phyloP scores from a whole-genome alignment of 2,888 invertebrate species.

The Parnassius apollo region DNA sequence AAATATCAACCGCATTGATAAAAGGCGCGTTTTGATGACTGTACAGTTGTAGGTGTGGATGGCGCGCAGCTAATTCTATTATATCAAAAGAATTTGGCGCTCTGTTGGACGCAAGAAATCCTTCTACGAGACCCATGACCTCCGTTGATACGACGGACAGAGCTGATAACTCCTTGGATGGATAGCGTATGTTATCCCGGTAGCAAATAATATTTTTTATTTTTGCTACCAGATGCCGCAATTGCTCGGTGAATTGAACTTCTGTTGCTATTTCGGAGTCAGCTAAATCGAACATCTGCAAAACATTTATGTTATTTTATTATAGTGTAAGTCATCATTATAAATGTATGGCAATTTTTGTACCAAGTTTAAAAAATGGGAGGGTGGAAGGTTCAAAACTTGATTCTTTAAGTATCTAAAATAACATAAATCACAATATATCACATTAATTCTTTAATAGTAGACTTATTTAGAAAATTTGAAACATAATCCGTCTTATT shows the following conservation, averaged over 20 bases:
- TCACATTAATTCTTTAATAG: too few species aligned
- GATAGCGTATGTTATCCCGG: constrained; percentile 65
- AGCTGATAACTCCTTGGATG: constrained; percentile 78
- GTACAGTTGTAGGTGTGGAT: constrained; percentile 72
- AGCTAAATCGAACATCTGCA: constrained; percentile 86
- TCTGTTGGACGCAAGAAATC: constrained; percentile 77
- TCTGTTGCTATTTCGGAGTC: constrained; percentile 84
- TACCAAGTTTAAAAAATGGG: too few species aligned
- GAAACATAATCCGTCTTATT: too few species aligned
- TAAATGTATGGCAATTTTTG: too few species aligned
- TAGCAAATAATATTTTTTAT: constrained; percentile 75
- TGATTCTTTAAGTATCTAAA: too few species aligned
- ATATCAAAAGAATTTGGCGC: constrained; percentile 74
- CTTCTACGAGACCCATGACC: constrained; percentile 82
- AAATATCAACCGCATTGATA: constrained; percentile 73
- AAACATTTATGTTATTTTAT: constrained; percentile 26
- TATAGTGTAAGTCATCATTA: too few species aligned
- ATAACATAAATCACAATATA: too few species aligned
- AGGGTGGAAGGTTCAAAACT: too few species aligned
- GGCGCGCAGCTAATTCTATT: constrained; percentile 66
- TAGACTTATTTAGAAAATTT: too few species aligned
- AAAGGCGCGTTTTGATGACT: constrained; percentile 75
- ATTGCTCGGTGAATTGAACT: constrained; percentile 85
- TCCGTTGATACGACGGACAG: constrained; percentile 82
- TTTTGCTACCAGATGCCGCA: constrained; percentile 76